Base-by-base conservation (phyloP, 2,113 vertebrate species). In the Gavialis gangeticus region DNA sequence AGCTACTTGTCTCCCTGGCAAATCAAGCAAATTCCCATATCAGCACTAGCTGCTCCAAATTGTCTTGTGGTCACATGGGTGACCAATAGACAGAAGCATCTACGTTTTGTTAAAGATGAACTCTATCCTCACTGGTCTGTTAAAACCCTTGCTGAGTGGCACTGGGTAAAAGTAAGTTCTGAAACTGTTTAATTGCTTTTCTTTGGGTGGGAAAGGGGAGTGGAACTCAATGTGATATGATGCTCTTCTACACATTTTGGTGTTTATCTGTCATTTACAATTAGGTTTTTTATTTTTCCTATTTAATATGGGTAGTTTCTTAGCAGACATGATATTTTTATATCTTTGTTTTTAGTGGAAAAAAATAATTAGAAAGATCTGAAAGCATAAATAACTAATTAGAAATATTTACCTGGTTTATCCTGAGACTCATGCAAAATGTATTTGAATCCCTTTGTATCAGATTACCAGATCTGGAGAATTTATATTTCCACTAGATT, bases 151-250 rank as follows among this genome's bases (percentile, higher is more conserved):
- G 98, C 98, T 1, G 98, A 99, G 90, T 99, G 99, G 99, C 98
- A 99, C 87, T 99, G 99, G 99, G 98, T 99, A 30, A 99, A 99
- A 98, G 99, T 99, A 98, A 95, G 95, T 97, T 91, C n/a, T 77
- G 24, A 25, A 1, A 81, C 88, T 30, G 14, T 63, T 84, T 82
- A 85, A 16, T 89, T 87, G 22, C 37, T 81, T 93, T 19, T 84
- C 75, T 55, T 78, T 69, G n/a, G 57, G 34, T n/a, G 28, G 67
- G 25, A 67, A 37, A 57, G 25, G 28, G 8, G 57, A 46, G 8
- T 46, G 46, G 46, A 46, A 46, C 46, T 77, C 87, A 57, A 85
- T 81, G 8, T 15, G 11, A 11, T 84, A 0, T 81, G 8, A 46
- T 15, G 15, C 4, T 73, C 56, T 30, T 81, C 59, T 77, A 57